Evolutionary conservation across 2,797 vertebrate genomes (phyloP).

Genomic region (Hozukius guyotensis): DNA sequence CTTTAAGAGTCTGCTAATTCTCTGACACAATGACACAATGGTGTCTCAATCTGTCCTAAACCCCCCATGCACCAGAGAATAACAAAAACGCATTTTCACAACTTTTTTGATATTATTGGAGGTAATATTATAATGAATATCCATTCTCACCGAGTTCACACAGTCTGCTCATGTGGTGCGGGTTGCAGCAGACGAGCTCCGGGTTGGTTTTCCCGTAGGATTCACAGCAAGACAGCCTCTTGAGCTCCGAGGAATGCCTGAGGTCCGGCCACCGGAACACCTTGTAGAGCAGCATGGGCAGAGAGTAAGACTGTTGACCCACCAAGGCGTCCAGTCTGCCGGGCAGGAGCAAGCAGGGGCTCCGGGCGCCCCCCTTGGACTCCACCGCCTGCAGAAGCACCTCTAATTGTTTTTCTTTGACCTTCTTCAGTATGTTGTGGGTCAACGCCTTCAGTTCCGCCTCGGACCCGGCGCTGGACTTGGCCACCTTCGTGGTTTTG

Average conservation of each 20-base stretch:
- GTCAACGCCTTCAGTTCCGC: conserved; percentile 94
- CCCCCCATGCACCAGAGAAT: conserved; percentile 15
- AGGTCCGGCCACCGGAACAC: conserved; percentile 99
- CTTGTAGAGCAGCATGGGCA: conserved; percentile 94
- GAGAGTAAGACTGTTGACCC: conserved; percentile 90
- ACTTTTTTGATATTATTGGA: background rate
- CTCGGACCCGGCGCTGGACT: conserved; percentile 88
- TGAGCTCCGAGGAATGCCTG: conserved; percentile 93
- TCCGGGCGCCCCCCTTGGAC: conserved; percentile 91
- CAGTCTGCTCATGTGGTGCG: conserved; percentile 97
- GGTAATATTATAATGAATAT: background rate
- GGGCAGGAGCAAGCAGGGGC: conserved; percentile 91
- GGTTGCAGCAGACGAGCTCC: conserved; percentile 96
- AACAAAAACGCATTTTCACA: conserved; percentile 12
- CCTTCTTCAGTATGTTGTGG: conserved; percentile 92
- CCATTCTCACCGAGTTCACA: conserved; percentile 92
- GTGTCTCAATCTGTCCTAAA: conserved; percentile 17
- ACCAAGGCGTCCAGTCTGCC: conserved; percentile 90
- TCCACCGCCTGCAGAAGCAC: conserved; percentile 94
- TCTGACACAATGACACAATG: conserved; percentile 43
- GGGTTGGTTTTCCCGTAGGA: conserved; percentile 93
- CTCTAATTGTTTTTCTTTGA: conserved; percentile 97
- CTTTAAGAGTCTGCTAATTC: conserved; percentile 33
- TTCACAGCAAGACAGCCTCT: conserved; percentile 96
- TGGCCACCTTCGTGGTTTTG: conserved; percentile 87